These are phyloP conservation scores for Sarcophaga peregrina DNA, from an alignment of 1,140 invertebrate species.

Conservation along the genomic window DNA sequence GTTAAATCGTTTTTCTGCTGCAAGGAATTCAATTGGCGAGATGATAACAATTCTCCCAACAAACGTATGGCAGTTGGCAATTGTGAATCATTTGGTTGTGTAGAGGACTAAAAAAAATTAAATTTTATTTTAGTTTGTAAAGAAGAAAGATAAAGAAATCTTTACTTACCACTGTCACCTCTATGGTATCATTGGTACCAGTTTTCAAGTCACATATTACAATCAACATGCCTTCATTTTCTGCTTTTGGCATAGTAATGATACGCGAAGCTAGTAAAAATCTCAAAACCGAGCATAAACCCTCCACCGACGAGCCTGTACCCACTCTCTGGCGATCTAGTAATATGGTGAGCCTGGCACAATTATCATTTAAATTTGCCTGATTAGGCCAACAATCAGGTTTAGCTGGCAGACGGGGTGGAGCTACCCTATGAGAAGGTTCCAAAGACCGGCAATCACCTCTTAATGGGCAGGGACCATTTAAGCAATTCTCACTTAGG, in stretches of 20 bases:
- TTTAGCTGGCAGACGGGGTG: slow-evolving; percentile 77
- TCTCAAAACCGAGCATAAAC: slow-evolving; percentile 76
- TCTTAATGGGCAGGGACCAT: slow-evolving; percentile 79
- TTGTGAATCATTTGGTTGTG: slow-evolving; percentile 68
- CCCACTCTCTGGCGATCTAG: slow-evolving; percentile 75
- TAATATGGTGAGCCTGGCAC: slow-evolving; percentile 79
- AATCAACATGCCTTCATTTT: slow-evolving; percentile 70
- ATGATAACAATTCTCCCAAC: slow-evolving; percentile 78
- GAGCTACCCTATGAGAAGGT: slow-evolving; percentile 78
- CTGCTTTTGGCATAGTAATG: slow-evolving; percentile 59
- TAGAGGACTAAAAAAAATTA: slow-evolving; percentile 68
- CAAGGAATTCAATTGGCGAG: slow-evolving; percentile 68
- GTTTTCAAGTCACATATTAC: slow-evolving; percentile 84
- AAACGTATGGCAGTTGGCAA: slow-evolving; percentile 74
- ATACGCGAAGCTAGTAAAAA: slow-evolving; percentile 73
- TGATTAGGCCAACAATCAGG: slow-evolving; percentile 83
- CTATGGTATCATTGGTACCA: slow-evolving; percentile 83
- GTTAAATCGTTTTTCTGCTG: slow-evolving; percentile 55
- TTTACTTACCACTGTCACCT: slow-evolving; percentile 83
- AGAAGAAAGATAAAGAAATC: neutral
- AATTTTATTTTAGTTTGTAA: too few species aligned
- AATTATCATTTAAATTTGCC: slow-evolving; percentile 75
- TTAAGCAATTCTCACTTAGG: slow-evolving; percentile 79
- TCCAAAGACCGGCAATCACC: slow-evolving; percentile 84
- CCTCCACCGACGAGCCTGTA: slow-evolving; percentile 78